Evolutionary conservation across 2,888 invertebrate genomes (phyloP).

Genomic region (Meteorus colon): DNA sequence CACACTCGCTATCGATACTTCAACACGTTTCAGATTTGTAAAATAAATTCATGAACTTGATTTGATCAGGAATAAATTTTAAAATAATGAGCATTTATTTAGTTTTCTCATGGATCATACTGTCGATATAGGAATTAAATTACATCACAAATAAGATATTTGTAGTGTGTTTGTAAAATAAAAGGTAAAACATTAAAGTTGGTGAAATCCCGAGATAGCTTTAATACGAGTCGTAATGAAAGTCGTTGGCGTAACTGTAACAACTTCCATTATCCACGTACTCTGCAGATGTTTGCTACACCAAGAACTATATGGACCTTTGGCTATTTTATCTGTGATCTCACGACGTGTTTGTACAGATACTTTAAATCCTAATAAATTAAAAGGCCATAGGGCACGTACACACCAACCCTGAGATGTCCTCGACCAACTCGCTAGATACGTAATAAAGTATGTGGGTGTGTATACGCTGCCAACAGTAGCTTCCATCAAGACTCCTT

Average conservation of each 20-base stretch:
- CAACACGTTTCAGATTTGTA: too few species aligned
- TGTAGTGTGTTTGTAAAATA: not conserved
- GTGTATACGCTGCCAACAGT: not conserved
- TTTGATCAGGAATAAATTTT: too few species aligned
- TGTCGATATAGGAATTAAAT: not conserved
- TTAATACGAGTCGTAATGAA: constrained; percentile 7
- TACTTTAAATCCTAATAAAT: constrained; percentile 32
- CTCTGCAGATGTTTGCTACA: constrained; percentile 8
- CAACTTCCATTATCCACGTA: constrained; percentile 18
- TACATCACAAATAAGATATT: not conserved
- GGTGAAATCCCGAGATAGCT: not conserved
- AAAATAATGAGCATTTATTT: too few species aligned
- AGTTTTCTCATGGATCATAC: too few species aligned
- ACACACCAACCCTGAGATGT: not conserved
- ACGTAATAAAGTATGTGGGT: not conserved
- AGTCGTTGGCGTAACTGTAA: constrained; percentile 17
- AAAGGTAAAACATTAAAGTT: not conserved
- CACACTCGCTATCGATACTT: too few species aligned
- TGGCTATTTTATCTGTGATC: constrained; percentile 29
- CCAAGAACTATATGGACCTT: not conserved
- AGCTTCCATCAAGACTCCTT: not conserved
- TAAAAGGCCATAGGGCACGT: constrained; percentile 21
- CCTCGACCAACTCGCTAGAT: not conserved
- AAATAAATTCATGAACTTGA: too few species aligned
- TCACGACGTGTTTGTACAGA: constrained; percentile 7